Base-by-base conservation (phyloP, 1,140 invertebrate species). In the Drusus annulatus region DNA sequence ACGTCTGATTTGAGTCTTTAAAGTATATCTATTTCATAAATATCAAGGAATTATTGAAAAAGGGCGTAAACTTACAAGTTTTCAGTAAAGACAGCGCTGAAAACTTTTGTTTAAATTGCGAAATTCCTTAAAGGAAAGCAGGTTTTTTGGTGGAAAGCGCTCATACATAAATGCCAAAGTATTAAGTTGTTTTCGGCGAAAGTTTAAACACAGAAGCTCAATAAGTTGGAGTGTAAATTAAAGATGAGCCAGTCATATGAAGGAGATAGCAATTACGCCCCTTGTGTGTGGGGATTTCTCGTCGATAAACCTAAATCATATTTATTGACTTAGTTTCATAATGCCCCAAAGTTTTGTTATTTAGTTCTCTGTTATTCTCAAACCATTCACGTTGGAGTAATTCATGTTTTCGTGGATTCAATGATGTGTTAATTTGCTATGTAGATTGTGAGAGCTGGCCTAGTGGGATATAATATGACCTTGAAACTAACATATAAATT, bases 251-350 rank as follows among this genome's bases (percentile, higher is more conserved):
- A 73, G 69, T 73, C 69, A 73, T 73, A 73, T 25, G 69, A 25
- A 73, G 51, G 19, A 54, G 69, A 73, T 73, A 73, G 69, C 51
- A 51, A 73, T 73, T 73, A 56, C 51, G 69, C n/a, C 31, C 16
- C 19, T 76, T 13, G 19, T 45, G 17, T 62, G 58, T 51, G 75
- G 36, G 31, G 31, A 63, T 51, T 76, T 78, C 63, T 28, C 28
- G 68, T 78, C 78, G 78, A 76, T 81, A 79, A 79, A 82, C 77
- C 81, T 73, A 82, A 78, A 82, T 79, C 78, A 79, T 82, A 69
- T 58, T 82, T 82, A 82, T 82, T 82, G 78, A 82, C 81, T 82
- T 79, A 82, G 81, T 82, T 79, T 82, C 76, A 82, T 79, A 78
- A 76, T 62, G 73, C 23, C 56, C 1, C 28, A 60, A 60, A 76